Evolutionary conservation across 2,888 invertebrate species (phyloP), one percentile per base, ranked within the genome.

Genomic region (Amiota communis): DNA sequence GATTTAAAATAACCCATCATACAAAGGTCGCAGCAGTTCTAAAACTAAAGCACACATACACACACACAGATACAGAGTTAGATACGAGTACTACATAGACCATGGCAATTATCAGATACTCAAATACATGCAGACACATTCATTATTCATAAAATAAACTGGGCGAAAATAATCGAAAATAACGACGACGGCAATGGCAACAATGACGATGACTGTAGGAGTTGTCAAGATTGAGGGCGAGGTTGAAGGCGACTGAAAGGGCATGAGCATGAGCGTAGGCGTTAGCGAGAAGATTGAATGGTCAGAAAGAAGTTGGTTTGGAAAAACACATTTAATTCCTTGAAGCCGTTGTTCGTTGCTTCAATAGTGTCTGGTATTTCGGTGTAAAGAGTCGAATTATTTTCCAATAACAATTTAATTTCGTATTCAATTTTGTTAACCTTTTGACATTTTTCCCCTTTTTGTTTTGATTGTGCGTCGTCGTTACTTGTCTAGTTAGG

Each of bases 351-450:
- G 6, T 36, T 63, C 20, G n/a, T 9, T 53, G n/a, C 8, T 59
- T 63, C 20, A 15, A 15, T 53, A 8, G n/a, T 59, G 59, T 63
- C 46, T 63, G 8, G 59, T 20, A 20, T 17, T 36, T 36, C 6
- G 8, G 2, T 63, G 63, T 46, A 53, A 51, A n/a, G 23, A 68
- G 67, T 68, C 51, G 23, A 51, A 68, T 68, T 68, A 68, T 68
- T 68, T 68, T 53, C 67, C 51, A 68, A 68, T 68, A 68, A 68
- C 67, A 68, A 68, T 68, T 68, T 53, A 68, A 68, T 68, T 68
- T 68, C 53, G 67, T 68, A 68, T 68, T 20, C 67, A 15, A 51
- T 68, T 36, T 68, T 9, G 67, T 70, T 70, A 59, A 61, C 59
- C 59, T 70, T 57, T 70, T 70, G 57, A 61, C 53, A 51, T 67